Evolutionary conservation across 2,113 vertebrate species (phyloP).

Genomic region (Sinosuthora webbiana): DNA sequence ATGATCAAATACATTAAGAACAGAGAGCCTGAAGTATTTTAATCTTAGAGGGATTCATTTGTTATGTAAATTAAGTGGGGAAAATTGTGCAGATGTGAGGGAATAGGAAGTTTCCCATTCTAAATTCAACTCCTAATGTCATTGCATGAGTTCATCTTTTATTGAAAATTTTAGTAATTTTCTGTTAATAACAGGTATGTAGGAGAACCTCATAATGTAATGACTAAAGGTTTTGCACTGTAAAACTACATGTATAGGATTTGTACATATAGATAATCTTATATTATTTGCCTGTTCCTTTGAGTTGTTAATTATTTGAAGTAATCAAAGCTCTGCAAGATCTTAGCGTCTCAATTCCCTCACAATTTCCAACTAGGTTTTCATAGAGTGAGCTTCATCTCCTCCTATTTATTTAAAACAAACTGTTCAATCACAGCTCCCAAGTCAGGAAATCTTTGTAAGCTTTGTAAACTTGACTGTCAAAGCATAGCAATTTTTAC

Average conservation of each 20-base stretch:
- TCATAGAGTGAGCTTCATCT: neutral
- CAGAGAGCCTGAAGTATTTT: conserved; percentile 5
- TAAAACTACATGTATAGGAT: neutral
- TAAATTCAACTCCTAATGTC: neutral
- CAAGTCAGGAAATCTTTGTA: neutral
- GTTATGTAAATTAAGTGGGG: conserved; percentile 13
- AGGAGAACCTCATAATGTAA: neutral
- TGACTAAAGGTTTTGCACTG: neutral
- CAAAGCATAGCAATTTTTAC: neutral
- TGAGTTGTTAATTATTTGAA: neutral
- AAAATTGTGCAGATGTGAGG: neutral
- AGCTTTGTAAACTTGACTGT: neutral
- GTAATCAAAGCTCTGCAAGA: neutral
- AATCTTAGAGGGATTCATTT: conserved; percentile 8
- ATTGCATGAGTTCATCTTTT: neutral
- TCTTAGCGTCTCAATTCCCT: neutral
- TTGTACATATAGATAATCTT: neutral
- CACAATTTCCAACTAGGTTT: neutral
- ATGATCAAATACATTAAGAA: conserved; percentile 8
- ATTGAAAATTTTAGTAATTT: conserved; percentile 35
- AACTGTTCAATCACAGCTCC: neutral
- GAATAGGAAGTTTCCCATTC: neutral
- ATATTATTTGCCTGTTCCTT: neutral
- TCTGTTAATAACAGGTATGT: conserved; percentile 11
- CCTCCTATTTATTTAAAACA: neutral